Percentiles rank a stretch among this genome's conserved stretches.
Evolutionary conservation across 2,888 invertebrate species (phyloP).

Genomic region (Acleris laterana): DNA sequence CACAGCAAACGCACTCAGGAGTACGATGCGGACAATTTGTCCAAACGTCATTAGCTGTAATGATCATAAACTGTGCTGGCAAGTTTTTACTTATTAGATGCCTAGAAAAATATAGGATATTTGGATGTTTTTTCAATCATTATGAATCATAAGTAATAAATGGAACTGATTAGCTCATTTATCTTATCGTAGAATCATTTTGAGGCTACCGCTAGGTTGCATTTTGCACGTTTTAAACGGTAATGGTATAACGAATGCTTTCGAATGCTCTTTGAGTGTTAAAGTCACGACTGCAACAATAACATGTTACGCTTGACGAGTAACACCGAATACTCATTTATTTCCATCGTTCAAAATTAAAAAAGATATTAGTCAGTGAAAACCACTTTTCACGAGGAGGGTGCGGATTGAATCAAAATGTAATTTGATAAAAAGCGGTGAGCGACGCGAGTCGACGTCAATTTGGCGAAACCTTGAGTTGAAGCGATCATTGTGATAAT

Average conservation of each 20-base stretch:
- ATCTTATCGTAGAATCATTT: slow-evolving; percentile 5
- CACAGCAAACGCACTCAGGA: slow-evolving; percentile 35
- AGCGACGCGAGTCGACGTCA: slow-evolving; percentile 48
- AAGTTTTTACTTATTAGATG: no score
- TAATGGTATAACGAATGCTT: slow-evolving; percentile 8
- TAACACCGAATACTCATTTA: slow-evolving; percentile 46
- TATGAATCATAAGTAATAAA: background rate
- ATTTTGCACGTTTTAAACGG: background rate
- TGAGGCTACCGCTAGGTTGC: background rate
- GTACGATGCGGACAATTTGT: slow-evolving; percentile 26
- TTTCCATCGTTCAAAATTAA: slow-evolving; percentile 53
- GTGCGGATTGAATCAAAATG: slow-evolving; percentile 53
- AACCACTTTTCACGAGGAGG: slow-evolving; percentile 46
- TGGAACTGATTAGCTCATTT: background rate
- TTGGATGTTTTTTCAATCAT: background rate
- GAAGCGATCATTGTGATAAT: slow-evolving; percentile 46
- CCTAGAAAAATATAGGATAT: no score
- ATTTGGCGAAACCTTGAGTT: slow-evolving; percentile 51
- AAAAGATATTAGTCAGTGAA: slow-evolving; percentile 57
- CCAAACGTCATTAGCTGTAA: slow-evolving; percentile 2
- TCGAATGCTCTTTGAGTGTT: slow-evolving; percentile 8
- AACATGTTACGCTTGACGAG: slow-evolving; percentile 4
- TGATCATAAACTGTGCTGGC: background rate
- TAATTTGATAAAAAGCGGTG: slow-evolving; percentile 58
- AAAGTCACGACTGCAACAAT: slow-evolving; percentile 4